These are phyloP conservation scores for Nannospalax galili DNA, from an alignment of 2,113 vertebrate species.

Conservation along the genomic window DNA sequence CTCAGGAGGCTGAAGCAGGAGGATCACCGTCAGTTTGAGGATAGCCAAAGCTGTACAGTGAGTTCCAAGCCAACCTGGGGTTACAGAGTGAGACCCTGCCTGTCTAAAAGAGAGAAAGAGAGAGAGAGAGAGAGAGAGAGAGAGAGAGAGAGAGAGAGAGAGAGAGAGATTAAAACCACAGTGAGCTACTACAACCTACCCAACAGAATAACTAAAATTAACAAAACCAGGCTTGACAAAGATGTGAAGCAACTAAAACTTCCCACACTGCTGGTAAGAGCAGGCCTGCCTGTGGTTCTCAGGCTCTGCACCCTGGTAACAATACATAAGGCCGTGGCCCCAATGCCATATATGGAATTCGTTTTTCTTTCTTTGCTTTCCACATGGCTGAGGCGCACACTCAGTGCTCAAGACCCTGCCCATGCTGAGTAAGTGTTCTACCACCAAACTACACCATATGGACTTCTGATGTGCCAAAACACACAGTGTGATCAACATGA, in stretches of 20 bases:
- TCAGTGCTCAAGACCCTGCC: not conserved
- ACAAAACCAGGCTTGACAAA: no score
- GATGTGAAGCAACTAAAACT: not conserved
- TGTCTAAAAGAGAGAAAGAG: not conserved
- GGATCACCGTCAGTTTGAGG: not conserved
- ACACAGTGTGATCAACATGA: not conserved
- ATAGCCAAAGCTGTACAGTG: not conserved
- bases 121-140: not conserved
- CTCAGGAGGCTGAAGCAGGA: not conserved
- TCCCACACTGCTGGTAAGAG: not conserved
- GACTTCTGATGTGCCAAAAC: not conserved
- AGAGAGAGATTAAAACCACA: not conserved
- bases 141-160: not conserved
- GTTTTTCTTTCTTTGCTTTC: not conserved
- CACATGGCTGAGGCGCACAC: not conserved
- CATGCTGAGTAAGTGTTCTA: not conserved
- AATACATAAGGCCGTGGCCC: rapidly evolving
- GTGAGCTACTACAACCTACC: not conserved
- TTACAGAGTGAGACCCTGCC: not conserved
- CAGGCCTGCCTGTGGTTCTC: no score
- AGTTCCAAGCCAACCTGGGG: not conserved
- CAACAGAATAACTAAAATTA: not conserved
- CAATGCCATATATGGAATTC: not conserved
- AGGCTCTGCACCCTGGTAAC: not conserved
- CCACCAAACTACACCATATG: not conserved